Percentiles rank a stretch among this genome's conserved stretches.
These are phyloP conservation scores for Erpornis zantholeuca DNA, from an alignment of 2,113 vertebrate genomes.

Conservation along the genomic window DNA sequence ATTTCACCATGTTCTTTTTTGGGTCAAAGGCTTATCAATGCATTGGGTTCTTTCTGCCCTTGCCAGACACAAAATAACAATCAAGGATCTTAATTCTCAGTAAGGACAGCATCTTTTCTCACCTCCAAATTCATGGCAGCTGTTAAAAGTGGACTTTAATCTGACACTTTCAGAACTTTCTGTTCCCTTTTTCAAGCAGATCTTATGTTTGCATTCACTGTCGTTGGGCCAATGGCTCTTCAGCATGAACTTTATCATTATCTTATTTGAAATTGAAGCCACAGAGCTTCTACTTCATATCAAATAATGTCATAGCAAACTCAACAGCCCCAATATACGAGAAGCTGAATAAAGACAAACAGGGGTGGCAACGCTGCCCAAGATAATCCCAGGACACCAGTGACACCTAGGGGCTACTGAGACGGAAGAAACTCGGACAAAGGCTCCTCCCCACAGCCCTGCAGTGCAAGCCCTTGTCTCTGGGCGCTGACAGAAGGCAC, in stretches of 20 bases:
- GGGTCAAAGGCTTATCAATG: not conserved
- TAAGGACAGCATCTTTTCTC: not conserved
- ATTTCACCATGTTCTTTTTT: not conserved
- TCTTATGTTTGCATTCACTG: not conserved
- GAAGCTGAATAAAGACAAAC: not conserved
- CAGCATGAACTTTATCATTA: not conserved
- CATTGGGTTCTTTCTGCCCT: not conserved
- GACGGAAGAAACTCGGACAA: not conserved
- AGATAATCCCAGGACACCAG: not conserved
- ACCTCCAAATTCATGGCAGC: not conserved
- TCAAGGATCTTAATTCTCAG: not conserved
- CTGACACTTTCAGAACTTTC: not conserved
- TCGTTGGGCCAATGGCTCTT: not conserved
- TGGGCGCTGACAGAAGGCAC: not conserved
- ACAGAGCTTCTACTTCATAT: not conserved
- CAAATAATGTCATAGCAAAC: not conserved
- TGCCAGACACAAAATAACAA: not conserved
- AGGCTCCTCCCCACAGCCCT: not conserved
- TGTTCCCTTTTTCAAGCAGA: not conserved
- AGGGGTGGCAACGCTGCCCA: not conserved
- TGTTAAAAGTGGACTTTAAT: not conserved
- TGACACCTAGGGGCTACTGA: slow-evolving; percentile 43
- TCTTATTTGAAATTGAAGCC: not conserved
- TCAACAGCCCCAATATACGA: not conserved
- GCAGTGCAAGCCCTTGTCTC: not conserved